Evolutionary conservation across 1,140 invertebrate genomes (phyloP), one percentile per base, ranked within the genome.

Genomic region (Holotrichia oblita): DNA sequence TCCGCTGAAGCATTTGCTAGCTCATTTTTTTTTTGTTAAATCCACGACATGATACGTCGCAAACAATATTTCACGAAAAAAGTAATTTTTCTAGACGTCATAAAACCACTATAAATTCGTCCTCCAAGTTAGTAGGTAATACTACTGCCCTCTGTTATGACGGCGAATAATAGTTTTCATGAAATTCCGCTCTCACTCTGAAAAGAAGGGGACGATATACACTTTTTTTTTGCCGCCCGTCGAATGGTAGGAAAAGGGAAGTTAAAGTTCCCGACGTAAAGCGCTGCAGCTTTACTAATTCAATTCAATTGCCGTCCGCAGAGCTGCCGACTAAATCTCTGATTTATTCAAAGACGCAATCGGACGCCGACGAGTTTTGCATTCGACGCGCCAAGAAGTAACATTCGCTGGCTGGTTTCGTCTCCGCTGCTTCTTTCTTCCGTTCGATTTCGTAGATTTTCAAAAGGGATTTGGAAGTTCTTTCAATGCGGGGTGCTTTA

Each of bases 261-360:
- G 27, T 34, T 34, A 34, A 69, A 34, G 27, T 69, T 69, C 22
- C 48, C 17, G 4, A 17, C 61, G 22, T 69, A 69, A 69, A 69
- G 61, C 61, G 61, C 61, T 34, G 61, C 61, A 69, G 20, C 61
- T 69, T 69, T 69, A 10, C 61, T 69, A 69, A 69, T 69, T 69
- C 61, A 69, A 69, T 69, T 69, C 61, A 69, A 69, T 69, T 69
- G 61, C 61, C 61, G 20, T 34, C 27, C 22, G 22, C 24, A 69
- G 61, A 69, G 22, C 22, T 27, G 20, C 61, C 61, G 61, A 27
- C 61, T 69, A 27, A 69, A 69, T 69, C 61, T 69, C 61, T 69
- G 61, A 69, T 69, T 69, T 69, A 69, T 69, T 69, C 61, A 69
- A 34, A 69, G 61, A 22, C 61, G 61, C 61, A 27, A 69, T 69